Percentiles rank a stretch among this genome's conserved stretches.
Evolutionary conservation across 2,797 vertebrate genomes (phyloP).

Genomic region (Coregonus sp.): DNA sequence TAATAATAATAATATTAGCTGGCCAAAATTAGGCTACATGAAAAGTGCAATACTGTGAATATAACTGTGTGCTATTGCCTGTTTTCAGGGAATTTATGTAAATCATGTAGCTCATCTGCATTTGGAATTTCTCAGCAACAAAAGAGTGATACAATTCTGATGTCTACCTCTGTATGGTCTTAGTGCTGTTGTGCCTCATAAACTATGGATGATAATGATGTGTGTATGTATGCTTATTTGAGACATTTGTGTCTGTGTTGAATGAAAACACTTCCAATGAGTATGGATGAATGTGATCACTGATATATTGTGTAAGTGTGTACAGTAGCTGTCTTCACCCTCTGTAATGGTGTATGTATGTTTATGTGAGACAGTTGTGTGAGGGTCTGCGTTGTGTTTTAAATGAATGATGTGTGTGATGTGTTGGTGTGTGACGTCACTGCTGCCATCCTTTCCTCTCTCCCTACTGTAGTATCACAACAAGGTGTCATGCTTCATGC

Average conservation of each 20-base stretch:
- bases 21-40: not conserved
- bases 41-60: not conserved
- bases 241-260: conserved; percentile 3
- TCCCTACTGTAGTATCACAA: conserved; percentile 85
- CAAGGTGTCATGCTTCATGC: conserved; percentile 95
- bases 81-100: too few relatives aligned
- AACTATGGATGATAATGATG: not conserved
- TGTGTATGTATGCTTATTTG: conserved; percentile 16
- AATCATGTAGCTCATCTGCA: too few relatives aligned
- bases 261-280: not conserved
- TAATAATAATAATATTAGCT: too few relatives aligned
- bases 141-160: too few relatives aligned
- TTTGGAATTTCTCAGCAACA: too few relatives aligned
- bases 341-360: conserved; percentile 8
- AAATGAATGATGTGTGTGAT: not conserved
- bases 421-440: conserved; percentile 70
- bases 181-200: not conserved
- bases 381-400: conserved; percentile 21
- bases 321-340: not conserved
- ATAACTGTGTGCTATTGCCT: too few relatives aligned
- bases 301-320: not conserved
- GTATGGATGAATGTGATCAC: not conserved
- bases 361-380: conserved; percentile 8
- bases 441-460: conserved; percentile 61
- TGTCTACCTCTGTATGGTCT: not conserved